These are phyloP conservation scores for Piscicola geometra DNA, from an alignment of 2,888 invertebrate species.

Conservation along the genomic window DNA sequence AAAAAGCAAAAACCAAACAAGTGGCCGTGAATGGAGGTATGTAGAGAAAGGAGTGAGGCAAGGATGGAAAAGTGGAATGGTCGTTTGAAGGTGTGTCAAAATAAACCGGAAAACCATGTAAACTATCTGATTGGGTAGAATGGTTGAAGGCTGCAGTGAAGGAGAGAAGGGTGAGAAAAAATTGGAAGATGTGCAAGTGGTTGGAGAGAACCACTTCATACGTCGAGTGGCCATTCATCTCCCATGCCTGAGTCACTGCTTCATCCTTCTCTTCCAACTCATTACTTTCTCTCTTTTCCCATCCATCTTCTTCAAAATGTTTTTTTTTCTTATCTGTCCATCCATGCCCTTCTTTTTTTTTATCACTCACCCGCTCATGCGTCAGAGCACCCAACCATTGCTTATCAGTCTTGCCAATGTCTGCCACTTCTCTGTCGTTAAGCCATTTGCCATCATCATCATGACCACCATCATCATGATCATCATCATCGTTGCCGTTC, in stretches of 20 bases:
- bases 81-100: too few relatives aligned
- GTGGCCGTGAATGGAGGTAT: too few relatives aligned
- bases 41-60: too few relatives aligned
- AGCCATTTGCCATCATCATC: not conserved
- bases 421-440: not conserved
- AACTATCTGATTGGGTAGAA: too few relatives aligned
- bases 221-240: not conserved
- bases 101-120: too few relatives aligned
- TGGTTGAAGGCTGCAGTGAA: not conserved
- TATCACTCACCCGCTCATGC: not conserved
- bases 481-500: not conserved
- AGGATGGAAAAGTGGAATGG: too few relatives aligned
- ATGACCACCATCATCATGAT: not conserved
- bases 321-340: too few relatives aligned
- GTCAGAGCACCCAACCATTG: not conserved
- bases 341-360: not conserved
- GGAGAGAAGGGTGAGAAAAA: not conserved
- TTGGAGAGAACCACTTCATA: not conserved
- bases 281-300: not conserved
- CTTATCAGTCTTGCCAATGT: not conserved
- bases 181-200: not conserved
- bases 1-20: too few relatives aligned
- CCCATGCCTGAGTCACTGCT: too few relatives aligned
- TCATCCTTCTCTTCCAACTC: not conserved
- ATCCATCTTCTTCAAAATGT: not conserved